Evolutionary conservation across 1,140 invertebrate genomes (phyloP), one percentile per base, ranked within the genome.

Genomic region (Drosophila parabipectinata): DNA sequence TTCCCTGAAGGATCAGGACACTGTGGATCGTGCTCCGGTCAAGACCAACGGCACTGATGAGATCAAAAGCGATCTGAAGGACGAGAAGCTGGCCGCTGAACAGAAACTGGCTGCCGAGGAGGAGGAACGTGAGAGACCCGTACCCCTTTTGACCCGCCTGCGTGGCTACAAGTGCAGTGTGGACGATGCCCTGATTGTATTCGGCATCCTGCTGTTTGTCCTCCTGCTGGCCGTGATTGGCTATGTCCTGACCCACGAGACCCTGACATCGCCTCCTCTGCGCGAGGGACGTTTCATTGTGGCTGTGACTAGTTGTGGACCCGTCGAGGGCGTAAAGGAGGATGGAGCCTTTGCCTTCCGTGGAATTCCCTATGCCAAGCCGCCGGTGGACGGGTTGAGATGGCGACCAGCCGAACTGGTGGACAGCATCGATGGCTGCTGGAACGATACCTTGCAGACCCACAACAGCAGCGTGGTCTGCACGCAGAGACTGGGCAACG

Each of bases 311-410:
- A 93, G 95, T 1, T 98, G 97, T 90, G 97, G 97, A 53, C 92
- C 92, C 9, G 95, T 97, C 15, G 94, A 97, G 92, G 97, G 97
- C 14, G 88, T 95, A 8, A 92, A 95, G 24, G 95, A 97, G 82
- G 95, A 97, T 62, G 95, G 94, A 10, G 95, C 94, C 1, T 96
- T 95, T 75, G 95, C 95, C 2, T 98, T 98, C 91, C 94, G 95
- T 15, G 96, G 97, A 14, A 96, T 98, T 51, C 97, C 97, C 0
- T 98, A 97, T 90, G 97, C 97, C 3, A 79, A 95, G n/a, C 95
- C 96, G 9, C 97, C 97, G 0, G 69, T 95, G 0, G 94, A 92
- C 8, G 94, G 95, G 45, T 93, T 93, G 21, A 93, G 97, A 62
- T 98, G 96, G 94, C 94, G 94, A 39, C 93, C 94, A 4, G 96